phyloP scores from a whole-genome alignment of 2,113 vertebrate species.

The Alosa alosa region DNA sequence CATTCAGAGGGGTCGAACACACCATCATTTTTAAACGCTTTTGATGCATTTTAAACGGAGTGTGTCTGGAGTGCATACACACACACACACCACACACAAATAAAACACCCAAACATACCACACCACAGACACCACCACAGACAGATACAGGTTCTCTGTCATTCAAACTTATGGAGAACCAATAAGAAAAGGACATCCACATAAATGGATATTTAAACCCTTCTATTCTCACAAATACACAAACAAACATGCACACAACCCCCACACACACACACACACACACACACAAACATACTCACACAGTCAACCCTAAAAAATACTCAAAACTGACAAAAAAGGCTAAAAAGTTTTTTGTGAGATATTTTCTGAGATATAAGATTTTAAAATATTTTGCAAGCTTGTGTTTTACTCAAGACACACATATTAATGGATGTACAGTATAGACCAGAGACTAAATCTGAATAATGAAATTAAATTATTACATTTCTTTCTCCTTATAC shows the following conservation, averaged over 20 bases:
- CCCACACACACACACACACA: too few species aligned
- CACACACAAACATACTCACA: too few species aligned
- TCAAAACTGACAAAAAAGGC: too few species aligned
- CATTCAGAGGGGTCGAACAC: not conserved
- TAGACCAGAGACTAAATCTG: not conserved
- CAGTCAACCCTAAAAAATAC: too few species aligned
- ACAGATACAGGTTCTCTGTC: not conserved
- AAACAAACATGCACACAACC: too few species aligned
- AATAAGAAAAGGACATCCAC: too few species aligned
- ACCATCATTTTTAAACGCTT: not conserved
- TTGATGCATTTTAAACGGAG: not conserved
- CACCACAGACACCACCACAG: slow-evolving; percentile 2
- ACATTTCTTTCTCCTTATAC: not conserved
- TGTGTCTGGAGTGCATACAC: slow-evolving; percentile 25
- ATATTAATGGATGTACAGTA: not conserved
- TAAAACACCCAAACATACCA: not conserved
- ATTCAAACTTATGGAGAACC: not conserved
- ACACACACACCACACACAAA: not conserved
- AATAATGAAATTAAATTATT: not conserved
- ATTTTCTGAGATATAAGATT: too few species aligned
- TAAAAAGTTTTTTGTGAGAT: too few species aligned
- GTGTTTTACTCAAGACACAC: not conserved
- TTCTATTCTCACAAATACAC: too few species aligned
- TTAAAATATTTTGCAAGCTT: not conserved
- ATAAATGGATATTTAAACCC: too few species aligned